Percentiles rank a stretch among this genome's conserved stretches.
Conservation (phyloP, 2,113 vertebrate genomes). For the Hemibagrus wyckioides region DNA sequence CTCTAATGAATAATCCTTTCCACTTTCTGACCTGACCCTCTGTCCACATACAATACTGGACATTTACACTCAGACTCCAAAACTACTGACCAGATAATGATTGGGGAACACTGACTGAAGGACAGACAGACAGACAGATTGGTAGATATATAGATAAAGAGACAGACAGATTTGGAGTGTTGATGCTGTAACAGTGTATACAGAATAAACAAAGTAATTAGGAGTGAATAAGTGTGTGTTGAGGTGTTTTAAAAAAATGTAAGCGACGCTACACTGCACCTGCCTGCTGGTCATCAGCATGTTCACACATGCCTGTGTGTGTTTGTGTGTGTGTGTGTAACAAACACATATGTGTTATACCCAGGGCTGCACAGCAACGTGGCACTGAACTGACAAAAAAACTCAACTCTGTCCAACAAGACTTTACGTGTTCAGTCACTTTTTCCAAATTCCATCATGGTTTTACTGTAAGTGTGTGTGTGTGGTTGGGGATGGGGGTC, state of each 20-base stretch:
- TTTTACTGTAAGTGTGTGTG: neutral
- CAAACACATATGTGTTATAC: too few relatives aligned
- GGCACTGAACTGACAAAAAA: neutral
- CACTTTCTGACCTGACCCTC: neutral
- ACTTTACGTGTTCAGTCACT: conserved; percentile 6
- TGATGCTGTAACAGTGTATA: neutral
- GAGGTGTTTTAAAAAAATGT: neutral
- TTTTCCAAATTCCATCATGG: neutral
- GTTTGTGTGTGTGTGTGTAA: neutral
- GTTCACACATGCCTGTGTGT: neutral
- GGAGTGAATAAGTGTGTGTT: neutral
- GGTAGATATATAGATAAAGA: too few relatives aligned
- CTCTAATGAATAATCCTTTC: neutral
- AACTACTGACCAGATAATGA: neutral
- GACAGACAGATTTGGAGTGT: neutral
- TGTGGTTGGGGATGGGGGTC: neutral
- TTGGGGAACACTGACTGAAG: too few relatives aligned
- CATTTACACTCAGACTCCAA: neutral
- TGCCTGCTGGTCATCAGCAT: neutral
- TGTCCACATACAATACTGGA: neutral
- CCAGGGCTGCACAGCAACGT: neutral
- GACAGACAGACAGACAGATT: neutral
- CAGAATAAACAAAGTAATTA: neutral
- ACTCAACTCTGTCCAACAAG: conserved; percentile 1
- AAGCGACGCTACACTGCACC: conserved; percentile 1